Evolutionary conservation across 2,888 invertebrate species (phyloP).

Genomic region (Neoitamus cyanurus): DNA sequence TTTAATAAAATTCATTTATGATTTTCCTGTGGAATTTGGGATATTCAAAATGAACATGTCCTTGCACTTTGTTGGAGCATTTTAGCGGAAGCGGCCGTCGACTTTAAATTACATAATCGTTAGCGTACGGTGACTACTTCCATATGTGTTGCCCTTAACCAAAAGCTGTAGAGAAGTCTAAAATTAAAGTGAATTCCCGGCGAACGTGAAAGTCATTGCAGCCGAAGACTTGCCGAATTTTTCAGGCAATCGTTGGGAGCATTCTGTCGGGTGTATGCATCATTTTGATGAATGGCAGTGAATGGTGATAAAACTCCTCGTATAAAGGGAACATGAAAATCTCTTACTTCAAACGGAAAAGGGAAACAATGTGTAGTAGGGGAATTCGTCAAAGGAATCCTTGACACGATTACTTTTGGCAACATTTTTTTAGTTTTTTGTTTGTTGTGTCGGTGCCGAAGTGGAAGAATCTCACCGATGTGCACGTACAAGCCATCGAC

Average conservation of each 20-base stretch:
- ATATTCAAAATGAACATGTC: background rate
- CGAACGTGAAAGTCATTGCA: background rate
- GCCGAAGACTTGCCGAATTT: background rate
- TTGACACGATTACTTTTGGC: conserved; percentile 17
- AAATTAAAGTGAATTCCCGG: background rate
- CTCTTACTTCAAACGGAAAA: background rate
- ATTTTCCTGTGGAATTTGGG: background rate
- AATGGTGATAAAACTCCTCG: background rate
- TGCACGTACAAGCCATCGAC: background rate
- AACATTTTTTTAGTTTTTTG: background rate
- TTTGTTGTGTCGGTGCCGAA: background rate
- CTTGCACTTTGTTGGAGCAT: background rate
- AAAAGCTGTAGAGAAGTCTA: background rate
- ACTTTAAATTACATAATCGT: background rate
- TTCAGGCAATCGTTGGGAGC: background rate
- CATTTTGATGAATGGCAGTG: background rate
- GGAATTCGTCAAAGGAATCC: background rate
- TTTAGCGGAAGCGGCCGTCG: background rate
- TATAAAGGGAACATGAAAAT: background rate
- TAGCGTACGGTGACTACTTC: background rate
- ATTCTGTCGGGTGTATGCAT: background rate
- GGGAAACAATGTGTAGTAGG: background rate
- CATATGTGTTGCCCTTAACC: background rate
- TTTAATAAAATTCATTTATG: background rate
- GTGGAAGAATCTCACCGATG: background rate